Evolutionary conservation across 2,888 invertebrate species (phyloP).

Genomic region (Latrodectus hesperus): DNA sequence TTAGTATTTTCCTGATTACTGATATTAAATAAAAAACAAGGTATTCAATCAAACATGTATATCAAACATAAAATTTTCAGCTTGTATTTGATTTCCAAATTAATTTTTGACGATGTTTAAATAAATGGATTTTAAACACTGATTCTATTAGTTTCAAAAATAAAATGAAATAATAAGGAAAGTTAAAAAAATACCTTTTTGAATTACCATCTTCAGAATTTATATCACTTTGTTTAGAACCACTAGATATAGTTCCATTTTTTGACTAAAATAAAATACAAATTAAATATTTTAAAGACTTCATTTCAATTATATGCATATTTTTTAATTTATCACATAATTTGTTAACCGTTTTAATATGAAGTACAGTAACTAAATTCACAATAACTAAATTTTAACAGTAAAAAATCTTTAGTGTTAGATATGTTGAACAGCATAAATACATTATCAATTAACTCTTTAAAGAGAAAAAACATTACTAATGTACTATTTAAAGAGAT

Average conservation of each 20-base stretch:
- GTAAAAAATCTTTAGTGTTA: too few relatives aligned
- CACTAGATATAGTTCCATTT: constrained; percentile 50
- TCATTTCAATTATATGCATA: too few relatives aligned
- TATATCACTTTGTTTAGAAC: constrained; percentile 41
- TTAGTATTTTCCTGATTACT: too few relatives aligned
- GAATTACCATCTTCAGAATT: constrained; percentile 58
- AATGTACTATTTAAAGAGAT: neutral
- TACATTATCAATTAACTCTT: neutral
- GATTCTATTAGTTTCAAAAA: neutral
- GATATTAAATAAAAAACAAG: too few relatives aligned
- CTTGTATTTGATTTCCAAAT: neutral
- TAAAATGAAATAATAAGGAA: neutral
- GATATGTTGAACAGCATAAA: too few relatives aligned
- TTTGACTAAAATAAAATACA: constrained; percentile 24
- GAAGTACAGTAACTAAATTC: too few relatives aligned
- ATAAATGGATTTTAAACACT: neutral
- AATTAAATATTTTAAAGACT: too few relatives aligned
- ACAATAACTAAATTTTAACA: too few relatives aligned
- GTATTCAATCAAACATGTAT: neutral
- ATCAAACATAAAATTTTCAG: neutral
- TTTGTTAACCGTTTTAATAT: too few relatives aligned
- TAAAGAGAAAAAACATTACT: too few relatives aligned
- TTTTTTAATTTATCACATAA: too few relatives aligned
- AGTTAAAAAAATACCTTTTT: constrained; percentile 49
- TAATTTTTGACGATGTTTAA: neutral